Evolutionary conservation across 1,140 invertebrate genomes (phyloP), one percentile per base, ranked within the genome.

Genomic region (Hesperophylax magnus): DNA sequence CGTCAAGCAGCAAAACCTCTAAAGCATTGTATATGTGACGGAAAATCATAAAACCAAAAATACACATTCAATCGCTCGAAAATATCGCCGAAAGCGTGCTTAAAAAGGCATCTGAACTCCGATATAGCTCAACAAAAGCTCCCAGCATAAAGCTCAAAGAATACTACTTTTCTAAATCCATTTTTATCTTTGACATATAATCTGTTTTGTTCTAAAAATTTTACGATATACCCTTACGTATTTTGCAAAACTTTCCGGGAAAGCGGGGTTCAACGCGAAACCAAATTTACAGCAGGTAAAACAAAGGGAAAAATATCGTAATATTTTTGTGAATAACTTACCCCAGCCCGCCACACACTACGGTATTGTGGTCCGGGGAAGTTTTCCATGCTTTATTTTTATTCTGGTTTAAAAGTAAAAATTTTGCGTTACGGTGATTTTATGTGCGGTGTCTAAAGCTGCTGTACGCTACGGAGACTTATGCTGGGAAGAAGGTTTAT

Each of bases 151-250:
- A 47, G 39, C 39, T 47, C 9, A 14, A 47, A 47, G 39, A 47
- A 47, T 47, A 47, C 39, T 67, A 67, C 24, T 67, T 67, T 31
- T 67, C 63, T 67, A 67, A 67, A 71, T 71, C 67, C 34, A 71
- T 71, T 71, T 71, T 71, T 71, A 71, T 71, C 67, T 71, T 71
- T 71, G 67, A 71, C 67, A 52, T 71, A 71, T 71, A 71, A 71
- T 71, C 67, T 71, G 67, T 71, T 71, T 71, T 71, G 67, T 71
- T 71, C 67, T 71, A 52, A 71, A 71, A 52, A 47, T 71, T 71
- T 71, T 71, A 71, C 67, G 67, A 52, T 7, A 39, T 52, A 71
- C 67, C 39, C 39, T 39, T 71, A 7, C 67, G 34, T 71, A 52
- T 71, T 71, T 71, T 53, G 22, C 34, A n/a, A 71, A 71, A 71